These are phyloP conservation scores for Drosophila saltans DNA, from an alignment of 1,140 invertebrate species.

Conservation along the genomic window DNA sequence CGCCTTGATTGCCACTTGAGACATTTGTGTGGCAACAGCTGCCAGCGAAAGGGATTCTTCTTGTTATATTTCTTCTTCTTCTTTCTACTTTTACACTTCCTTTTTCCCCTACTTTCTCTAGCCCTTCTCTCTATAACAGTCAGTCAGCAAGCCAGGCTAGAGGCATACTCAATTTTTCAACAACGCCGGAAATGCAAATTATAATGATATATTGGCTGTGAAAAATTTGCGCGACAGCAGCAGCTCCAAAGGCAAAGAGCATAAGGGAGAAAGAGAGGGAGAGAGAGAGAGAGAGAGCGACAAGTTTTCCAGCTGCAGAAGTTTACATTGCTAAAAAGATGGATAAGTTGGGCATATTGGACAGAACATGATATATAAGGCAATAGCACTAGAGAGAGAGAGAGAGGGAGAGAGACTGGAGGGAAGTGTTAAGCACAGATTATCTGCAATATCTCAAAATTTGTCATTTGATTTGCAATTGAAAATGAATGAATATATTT, in stretches of 20 bases:
- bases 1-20: slow-evolving; percentile 83
- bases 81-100: background rate
- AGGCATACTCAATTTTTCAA: slow-evolving; percentile 74
- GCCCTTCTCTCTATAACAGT: slow-evolving; percentile 16
- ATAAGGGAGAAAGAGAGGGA: slow-evolving; percentile 27
- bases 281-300: slow-evolving; percentile 12
- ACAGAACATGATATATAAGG: slow-evolving; percentile 9
- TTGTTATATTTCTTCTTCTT: slow-evolving; percentile 19
- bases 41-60: slow-evolving; percentile 72
- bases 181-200: slow-evolving; percentile 79
- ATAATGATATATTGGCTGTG: slow-evolving; percentile 82
- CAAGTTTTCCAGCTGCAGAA: slow-evolving; percentile 41
- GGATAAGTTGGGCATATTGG: slow-evolving; percentile 55
- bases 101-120: background rate
- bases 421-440: background rate
- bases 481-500: background rate
- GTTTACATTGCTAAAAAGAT: slow-evolving; percentile 46
- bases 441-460: background rate
- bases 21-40: slow-evolving; percentile 80
- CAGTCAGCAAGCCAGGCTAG: slow-evolving; percentile 7
- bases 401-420: background rate
- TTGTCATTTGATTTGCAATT: background rate
- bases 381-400: background rate
- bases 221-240: slow-evolving; percentile 76
- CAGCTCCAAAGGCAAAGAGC: slow-evolving; percentile 37